Base-by-base conservation (phyloP, 2,888 invertebrate genomes). In the Taenaris catops region DNA sequence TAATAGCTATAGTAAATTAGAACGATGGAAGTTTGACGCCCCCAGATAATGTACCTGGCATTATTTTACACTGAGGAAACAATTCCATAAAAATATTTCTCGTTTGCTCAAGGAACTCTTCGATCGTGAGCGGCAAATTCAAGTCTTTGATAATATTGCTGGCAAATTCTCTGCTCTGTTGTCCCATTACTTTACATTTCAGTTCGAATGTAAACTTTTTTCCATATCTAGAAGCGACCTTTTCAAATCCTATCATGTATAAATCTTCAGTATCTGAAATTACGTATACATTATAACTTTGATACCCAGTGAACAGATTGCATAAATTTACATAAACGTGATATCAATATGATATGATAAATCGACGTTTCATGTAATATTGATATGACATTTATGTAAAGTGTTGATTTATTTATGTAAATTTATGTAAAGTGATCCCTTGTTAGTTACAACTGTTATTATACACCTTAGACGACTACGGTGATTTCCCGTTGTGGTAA, bases 141-240 rank as follows among this genome's bases (percentile, higher is more conserved):
- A 93, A 81, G 8, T 84, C 72, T 20, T 89, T 60, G 14, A 92
- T 88, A 26, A 94, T 88, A 23, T 70, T 84, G 43, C 80, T 71
- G 0, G 92, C 89, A 25, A 91, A 88, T 44, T 92, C 92, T 12
- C 64, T 63, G 10, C 89, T 90, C 33, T 91, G 91, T 40, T 90
- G 79, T 0, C 95, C 95, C 94, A 95, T 94, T 36, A 91, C 79
- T 54, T 88, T 80, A 25, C 88, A 78, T 79, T 96, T 97, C 10
- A 94, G 68, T 2, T 93, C 92, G 90, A 93, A 94, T 0, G 93
- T 93, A 63, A 92, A 96, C 3, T 84, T 88, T 68, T 93, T 93
- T 5, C 91, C 93, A 70, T 90, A 95, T 8, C 87, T 83, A 29
- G 88, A 87, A 6, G 92, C 87, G 10, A 94, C 80, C 60, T 88